These are phyloP conservation scores for Panopea generosa DNA, from an alignment of 2,888 invertebrate genomes.

Conservation along the genomic window DNA sequence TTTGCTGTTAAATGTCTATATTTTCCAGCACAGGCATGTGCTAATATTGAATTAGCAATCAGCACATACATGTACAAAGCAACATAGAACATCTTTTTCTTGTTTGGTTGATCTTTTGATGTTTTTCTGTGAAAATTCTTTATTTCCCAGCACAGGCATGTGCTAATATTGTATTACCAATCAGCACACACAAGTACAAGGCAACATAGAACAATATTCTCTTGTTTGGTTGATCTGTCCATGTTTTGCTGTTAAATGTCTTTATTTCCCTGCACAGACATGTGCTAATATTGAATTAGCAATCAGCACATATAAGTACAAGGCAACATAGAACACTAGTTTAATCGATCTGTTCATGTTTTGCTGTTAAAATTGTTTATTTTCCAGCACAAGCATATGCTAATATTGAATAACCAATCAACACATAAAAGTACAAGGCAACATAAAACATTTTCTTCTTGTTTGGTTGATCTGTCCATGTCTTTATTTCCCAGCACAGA, in stretches of 20 bases:
- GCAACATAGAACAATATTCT: too few species aligned
- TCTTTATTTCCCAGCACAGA: slow-evolving; percentile 23
- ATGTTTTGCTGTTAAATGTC: neutral
- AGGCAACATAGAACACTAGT: slow-evolving; percentile 13
- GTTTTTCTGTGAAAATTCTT: neutral
- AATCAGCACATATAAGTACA: slow-evolving; percentile 19
- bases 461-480: too few species aligned
- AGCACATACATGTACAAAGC: slow-evolving; percentile 17
- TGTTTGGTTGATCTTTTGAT: neutral
- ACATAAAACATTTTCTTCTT: too few species aligned
- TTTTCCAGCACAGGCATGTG: too few species aligned
- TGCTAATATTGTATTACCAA: neutral
- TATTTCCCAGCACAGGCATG: slow-evolving; percentile 11
- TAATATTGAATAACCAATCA: slow-evolving; percentile 29
- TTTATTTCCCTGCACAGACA: slow-evolving; percentile 27
- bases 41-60: too few species aligned
- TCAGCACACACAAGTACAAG: too few species aligned
- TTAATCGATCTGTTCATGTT: neutral
- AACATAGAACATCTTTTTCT: neutral
- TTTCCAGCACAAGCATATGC: slow-evolving; percentile 32
- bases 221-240: too few species aligned
- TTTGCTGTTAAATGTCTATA: neutral
- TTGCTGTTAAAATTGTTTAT: neutral
- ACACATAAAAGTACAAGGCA: slow-evolving; percentile 33
- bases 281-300: slow-evolving; percentile 18